Percentiles rank a stretch among this genome's conserved stretches.
These are phyloP conservation scores for Clamator glandarius DNA, from an alignment of 2,797 vertebrate species.

Conservation along the genomic window DNA sequence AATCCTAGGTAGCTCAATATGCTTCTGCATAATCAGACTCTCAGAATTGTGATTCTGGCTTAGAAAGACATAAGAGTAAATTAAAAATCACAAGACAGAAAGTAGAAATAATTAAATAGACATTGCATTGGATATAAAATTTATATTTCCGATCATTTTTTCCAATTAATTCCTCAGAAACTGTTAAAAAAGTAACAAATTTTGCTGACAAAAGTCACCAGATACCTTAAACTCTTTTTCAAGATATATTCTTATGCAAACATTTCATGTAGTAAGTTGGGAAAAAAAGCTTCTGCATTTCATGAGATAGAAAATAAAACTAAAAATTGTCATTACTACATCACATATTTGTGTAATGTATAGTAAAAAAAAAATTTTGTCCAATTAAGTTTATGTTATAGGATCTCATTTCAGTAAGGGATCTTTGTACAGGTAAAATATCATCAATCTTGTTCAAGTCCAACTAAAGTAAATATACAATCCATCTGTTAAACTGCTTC, in stretches of 20 bases:
- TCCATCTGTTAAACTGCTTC: background rate
- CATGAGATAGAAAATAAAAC: background rate
- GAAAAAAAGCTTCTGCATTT: background rate
- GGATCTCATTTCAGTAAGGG: background rate
- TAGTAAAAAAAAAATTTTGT: background rate
- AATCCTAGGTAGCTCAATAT: background rate
- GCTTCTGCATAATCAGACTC: background rate
- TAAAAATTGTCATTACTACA: background rate
- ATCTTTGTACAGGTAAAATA: background rate
- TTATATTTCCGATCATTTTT: background rate
- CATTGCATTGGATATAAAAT: background rate
- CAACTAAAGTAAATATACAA: background rate
- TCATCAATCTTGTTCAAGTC: background rate
- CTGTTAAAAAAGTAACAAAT: background rate
- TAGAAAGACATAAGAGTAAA: background rate
- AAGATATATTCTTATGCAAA: background rate
- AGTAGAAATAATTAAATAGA: background rate
- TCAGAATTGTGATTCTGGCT: background rate
- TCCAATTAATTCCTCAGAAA: background rate
- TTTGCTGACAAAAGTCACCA: background rate
- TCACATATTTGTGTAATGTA: fast-evolving
- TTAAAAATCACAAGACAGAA: background rate
- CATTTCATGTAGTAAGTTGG: background rate
- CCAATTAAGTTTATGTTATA: background rate
- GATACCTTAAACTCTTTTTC: background rate